Evolutionary conservation across 2,888 invertebrate genomes (phyloP).

Genomic region (Xestia sexstrigata): DNA sequence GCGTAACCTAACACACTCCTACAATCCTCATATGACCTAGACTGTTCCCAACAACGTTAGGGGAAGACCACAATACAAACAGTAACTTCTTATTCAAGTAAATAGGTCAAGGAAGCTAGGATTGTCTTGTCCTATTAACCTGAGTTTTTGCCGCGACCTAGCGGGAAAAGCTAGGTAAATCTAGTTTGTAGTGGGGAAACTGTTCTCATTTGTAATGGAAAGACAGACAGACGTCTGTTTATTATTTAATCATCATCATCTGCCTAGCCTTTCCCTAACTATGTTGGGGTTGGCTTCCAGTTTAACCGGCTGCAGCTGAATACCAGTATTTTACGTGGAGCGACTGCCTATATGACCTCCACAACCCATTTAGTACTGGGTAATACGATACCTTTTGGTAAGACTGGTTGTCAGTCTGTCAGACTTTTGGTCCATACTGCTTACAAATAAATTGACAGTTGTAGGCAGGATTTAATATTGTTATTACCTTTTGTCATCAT

Average conservation of each 20-base stretch:
- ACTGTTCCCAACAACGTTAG: not conserved
- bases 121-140: constrained; percentile 36
- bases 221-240: not conserved
- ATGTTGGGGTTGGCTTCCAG: too few species aligned
- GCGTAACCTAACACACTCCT: not conserved
- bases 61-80: not conserved
- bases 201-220: not conserved
- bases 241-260: not conserved
- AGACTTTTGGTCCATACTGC: too few species aligned
- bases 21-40: not conserved
- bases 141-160: not conserved
- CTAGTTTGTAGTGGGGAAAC: constrained; percentile 26
- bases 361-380: too few species aligned
- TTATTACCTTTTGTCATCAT: not conserved
- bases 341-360: too few species aligned
- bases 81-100: constrained; percentile 24
- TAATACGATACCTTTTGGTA: too few species aligned
- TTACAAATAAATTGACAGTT: too few species aligned
- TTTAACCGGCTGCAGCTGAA: too few species aligned
- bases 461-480: too few species aligned
- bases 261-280: too few species aligned
- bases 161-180: not conserved
- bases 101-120: constrained; percentile 46
- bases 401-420: too few species aligned
- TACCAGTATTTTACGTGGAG: too few species aligned